These are phyloP conservation scores for Leucoma salicis DNA, from an alignment of 2,888 invertebrate genomes.

Conservation along the genomic window DNA sequence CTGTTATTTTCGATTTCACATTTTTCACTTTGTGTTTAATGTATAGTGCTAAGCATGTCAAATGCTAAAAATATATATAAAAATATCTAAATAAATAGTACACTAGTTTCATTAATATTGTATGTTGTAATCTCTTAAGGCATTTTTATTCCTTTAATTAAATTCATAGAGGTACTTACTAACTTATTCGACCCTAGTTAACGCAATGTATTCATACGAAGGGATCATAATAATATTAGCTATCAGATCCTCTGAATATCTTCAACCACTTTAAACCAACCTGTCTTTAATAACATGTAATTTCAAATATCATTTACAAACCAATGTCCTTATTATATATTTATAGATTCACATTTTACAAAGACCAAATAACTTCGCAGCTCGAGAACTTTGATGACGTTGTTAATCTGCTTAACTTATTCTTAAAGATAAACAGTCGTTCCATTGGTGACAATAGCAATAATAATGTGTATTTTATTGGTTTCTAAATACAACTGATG, in stretches of 20 bases:
- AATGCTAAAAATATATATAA: too few species aligned
- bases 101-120: background rate
- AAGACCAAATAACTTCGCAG: too few species aligned
- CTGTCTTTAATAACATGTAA: conserved; percentile 48
- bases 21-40: too few species aligned
- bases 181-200: conserved; percentile 9
- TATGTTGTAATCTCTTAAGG: background rate
- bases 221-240: conserved; percentile 4
- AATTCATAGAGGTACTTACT: conserved; percentile 6
- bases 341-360: too few species aligned
- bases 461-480: conserved; percentile 1
- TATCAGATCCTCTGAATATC: conserved; percentile 15
- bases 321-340: too few species aligned
- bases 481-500: conserved; percentile 13
- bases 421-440: background rate
- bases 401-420: background rate
- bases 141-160: background rate
- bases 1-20: too few species aligned
- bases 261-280: conserved; percentile 35
- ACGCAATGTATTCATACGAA: conserved; percentile 9
- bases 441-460: background rate
- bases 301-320: conserved; percentile 29
- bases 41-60: too few species aligned
- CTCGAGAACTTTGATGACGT: conserved; percentile 4
- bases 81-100: too few species aligned